These are phyloP conservation scores for Mormyrus proboscirostris DNA, from an alignment of 2,797 vertebrate genomes.

Conservation along the genomic window DNA sequence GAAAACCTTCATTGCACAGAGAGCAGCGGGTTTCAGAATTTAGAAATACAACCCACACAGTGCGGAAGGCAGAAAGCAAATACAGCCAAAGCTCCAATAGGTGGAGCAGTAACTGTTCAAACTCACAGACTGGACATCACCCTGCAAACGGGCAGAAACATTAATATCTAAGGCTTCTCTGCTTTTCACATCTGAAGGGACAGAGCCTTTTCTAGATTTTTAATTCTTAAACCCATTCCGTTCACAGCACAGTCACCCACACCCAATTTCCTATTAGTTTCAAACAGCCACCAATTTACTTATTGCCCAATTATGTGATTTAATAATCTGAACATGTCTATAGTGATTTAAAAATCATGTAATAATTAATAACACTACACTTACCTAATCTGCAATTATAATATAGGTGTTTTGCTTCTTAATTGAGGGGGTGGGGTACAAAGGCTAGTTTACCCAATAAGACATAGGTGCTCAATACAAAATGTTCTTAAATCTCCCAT, in stretches of 20 bases:
- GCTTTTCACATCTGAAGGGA: not conserved
- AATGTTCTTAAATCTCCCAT: not conserved
- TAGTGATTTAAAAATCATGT: not conserved
- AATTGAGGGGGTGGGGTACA: not conserved
- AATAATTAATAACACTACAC: not conserved
- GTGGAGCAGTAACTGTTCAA: not conserved
- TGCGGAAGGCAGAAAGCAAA: not conserved
- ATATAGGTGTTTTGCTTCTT: not conserved
- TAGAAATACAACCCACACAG: not conserved
- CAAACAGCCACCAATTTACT: not conserved
- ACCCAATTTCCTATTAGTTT: not conserved
- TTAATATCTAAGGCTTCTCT: not conserved
- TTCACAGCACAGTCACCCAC: not conserved
- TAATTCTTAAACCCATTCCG: not conserved
- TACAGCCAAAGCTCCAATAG: not conserved
- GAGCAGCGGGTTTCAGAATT: not conserved
- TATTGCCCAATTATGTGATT: not conserved
- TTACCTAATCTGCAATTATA: not conserved
- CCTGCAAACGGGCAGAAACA: not conserved
- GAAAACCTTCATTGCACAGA: not conserved
- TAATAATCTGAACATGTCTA: not conserved
- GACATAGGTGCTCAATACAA: not conserved
- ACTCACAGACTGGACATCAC: not conserved
- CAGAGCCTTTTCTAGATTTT: not conserved
- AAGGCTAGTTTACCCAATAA: not conserved